phyloP scores from a whole-genome alignment of 2,113 vertebrate species.

The Cryptotis parvus region DNA sequence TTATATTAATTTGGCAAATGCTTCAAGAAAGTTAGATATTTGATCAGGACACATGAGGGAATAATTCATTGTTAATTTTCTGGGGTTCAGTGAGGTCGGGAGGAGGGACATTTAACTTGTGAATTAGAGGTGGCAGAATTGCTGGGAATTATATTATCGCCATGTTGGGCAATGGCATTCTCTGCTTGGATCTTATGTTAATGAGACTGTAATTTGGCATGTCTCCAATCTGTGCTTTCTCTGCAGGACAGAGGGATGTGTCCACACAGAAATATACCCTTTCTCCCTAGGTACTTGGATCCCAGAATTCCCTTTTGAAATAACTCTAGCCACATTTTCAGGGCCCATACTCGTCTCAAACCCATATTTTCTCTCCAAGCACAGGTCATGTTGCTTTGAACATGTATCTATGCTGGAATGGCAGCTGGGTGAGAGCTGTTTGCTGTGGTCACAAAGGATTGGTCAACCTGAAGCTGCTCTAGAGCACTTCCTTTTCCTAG shows the following conservation, averaged over 20 bases:
- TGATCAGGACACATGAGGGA: conserved; percentile 16
- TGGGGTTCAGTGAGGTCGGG: neutral
- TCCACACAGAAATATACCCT: neutral
- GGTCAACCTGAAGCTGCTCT: neutral
- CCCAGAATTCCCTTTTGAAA: neutral
- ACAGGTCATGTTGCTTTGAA: neutral
- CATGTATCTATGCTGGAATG: neutral
- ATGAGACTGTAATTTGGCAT: neutral
- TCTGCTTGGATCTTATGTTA: neutral
- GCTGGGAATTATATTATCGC: neutral
- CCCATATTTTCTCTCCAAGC: neutral
- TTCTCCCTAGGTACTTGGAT: neutral
- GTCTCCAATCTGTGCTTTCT: neutral
- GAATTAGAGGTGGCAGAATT: neutral
- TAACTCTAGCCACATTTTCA: neutral
- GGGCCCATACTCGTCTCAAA: neutral
- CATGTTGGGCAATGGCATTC: neutral
- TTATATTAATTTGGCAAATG: conserved; percentile 47
- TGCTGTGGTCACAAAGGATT: neutral
- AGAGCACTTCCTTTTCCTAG: neutral
- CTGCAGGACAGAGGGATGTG: neutral
- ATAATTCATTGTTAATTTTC: conserved; percentile 31
- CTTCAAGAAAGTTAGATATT: conserved; percentile 16
- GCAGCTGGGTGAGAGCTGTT: neutral
- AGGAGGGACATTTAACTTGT: neutral